Evolutionary conservation across 2,113 vertebrate species (phyloP).

Genomic region (Brachypodius melanocephalos): DNA sequence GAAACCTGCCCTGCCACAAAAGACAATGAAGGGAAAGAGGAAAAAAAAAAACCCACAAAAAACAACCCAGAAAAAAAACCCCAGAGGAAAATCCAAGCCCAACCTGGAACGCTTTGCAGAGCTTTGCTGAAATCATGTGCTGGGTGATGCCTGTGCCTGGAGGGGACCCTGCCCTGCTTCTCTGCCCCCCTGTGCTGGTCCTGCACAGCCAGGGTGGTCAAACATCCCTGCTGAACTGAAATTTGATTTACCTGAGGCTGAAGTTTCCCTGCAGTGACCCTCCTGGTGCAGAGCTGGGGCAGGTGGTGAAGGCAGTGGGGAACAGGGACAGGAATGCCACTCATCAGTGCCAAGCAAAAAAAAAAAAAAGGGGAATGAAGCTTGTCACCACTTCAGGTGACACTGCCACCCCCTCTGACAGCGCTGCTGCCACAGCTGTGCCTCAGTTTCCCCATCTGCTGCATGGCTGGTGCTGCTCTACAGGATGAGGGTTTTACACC

Average conservation of each 20-base stretch:
- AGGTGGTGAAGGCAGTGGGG: background rate
- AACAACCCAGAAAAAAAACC: accelerated
- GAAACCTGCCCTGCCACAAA: slow-evolving; percentile 46
- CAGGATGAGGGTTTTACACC: background rate
- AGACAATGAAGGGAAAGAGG: slow-evolving; percentile 19
- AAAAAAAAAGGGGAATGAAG: background rate
- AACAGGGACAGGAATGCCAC: accelerated
- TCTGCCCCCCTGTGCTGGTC: background rate
- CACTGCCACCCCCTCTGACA: background rate
- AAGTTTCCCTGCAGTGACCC: background rate
- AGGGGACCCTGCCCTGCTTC: background rate
- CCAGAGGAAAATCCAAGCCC: background rate
- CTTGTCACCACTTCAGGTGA: background rate
- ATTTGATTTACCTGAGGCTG: accelerated
- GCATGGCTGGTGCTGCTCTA: background rate
- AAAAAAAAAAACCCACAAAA: background rate
- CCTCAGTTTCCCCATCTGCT: background rate
- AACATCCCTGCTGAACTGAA: background rate
- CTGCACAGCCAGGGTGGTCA: background rate
- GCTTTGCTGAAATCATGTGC: background rate
- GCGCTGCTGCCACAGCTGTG: accelerated
- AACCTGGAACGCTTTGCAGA: background rate
- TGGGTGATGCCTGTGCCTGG: background rate
- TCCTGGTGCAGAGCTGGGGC: background rate
- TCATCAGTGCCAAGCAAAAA: too few species aligned